Evolutionary conservation across 2,888 invertebrate species (phyloP), one percentile per base, ranked within the genome.

Genomic region (Lacanobia oleracea): DNA sequence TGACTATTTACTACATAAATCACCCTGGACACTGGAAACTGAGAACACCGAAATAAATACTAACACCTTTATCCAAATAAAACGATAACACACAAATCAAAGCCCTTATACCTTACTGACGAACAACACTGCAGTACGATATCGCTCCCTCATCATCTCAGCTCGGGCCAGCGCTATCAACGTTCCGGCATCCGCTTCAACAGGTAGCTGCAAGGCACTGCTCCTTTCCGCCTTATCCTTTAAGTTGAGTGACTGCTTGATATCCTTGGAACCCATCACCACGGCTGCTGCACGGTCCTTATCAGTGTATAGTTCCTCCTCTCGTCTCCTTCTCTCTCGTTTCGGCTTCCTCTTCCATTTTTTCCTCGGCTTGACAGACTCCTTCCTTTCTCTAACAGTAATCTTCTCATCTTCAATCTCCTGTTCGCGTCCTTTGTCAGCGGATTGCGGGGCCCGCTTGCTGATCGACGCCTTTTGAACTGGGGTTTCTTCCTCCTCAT

Each of bases 211-310:
- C 62, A 98, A 91, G 0, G 97, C 97, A 84, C 96, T 97, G 85
- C 97, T 97, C 40, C 98, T 96, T 88, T 98, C 98, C 78, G 98
- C 97, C 82, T 97, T 97, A 85, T 98, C 97, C 89, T 98, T 98
- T 85, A 98, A 95, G 88, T 97, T 98, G 79, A 98, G 93, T 50
- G 98, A 98, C 83, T 98, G 97, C 89, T 99, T 99, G 78, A 99
- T 98, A 89, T 99, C 98, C 78, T 97, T 97, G n/a, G 97, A 97
- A 0, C 98, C 98, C 96, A 98, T 97, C 88, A 98, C 98, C 21
- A 98, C 98, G 0, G 98, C 98, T 0, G 99, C 98, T 0, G 98
- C 99, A 9, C 99, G 96, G 90, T 98, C 98, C 89, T 99, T 99
- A 90, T 99, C 99, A 27, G 98, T 98, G 88, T 98, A 99, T 33